Evolutionary conservation across 2,797 vertebrate genomes (phyloP).

Genomic region (Kryptolebias ocellatus): DNA sequence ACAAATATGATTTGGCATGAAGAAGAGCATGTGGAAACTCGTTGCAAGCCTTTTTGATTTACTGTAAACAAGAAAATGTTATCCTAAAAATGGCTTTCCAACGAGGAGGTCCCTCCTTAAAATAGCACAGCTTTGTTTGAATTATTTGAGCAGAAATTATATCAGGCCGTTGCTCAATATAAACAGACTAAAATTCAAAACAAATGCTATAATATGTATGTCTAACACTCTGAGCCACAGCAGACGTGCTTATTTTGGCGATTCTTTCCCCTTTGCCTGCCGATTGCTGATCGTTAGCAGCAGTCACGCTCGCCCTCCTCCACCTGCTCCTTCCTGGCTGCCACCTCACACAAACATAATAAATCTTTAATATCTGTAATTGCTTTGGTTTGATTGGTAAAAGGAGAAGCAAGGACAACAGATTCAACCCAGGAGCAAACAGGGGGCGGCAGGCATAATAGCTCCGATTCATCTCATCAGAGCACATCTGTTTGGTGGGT

Average conservation of each 20-base stretch:
- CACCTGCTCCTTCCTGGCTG: not conserved
- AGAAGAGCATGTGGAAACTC: too few species aligned
- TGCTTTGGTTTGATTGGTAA: slow-evolving; percentile 54
- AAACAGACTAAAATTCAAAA: not conserved
- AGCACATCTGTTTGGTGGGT: slow-evolving; percentile 49
- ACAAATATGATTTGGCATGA: too few species aligned
- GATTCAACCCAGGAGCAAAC: slow-evolving; percentile 52
- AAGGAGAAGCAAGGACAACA: slow-evolving; percentile 40
- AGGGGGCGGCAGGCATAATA: slow-evolving; percentile 49
- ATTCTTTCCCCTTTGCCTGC: slow-evolving; percentile 3
- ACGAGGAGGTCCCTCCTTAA: not conserved
- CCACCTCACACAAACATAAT: slow-evolving; percentile 43
- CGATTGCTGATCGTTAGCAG: slow-evolving; percentile 10
- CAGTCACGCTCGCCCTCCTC: not conserved
- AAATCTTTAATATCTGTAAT: slow-evolving; percentile 50
- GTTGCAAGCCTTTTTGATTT: too few species aligned
- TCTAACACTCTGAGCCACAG: not conserved
- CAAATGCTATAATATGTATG: too few species aligned
- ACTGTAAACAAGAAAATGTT: too few species aligned
- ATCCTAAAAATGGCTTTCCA: not conserved
- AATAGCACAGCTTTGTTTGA: too few species aligned
- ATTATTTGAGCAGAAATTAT: too few species aligned
- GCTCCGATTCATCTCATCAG: slow-evolving; percentile 53
- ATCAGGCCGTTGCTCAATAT: too few species aligned
- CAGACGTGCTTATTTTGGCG: slow-evolving; percentile 1